phyloP scores from a whole-genome alignment of 2,113 vertebrate species.

The Arvicanthis niloticus region DNA sequence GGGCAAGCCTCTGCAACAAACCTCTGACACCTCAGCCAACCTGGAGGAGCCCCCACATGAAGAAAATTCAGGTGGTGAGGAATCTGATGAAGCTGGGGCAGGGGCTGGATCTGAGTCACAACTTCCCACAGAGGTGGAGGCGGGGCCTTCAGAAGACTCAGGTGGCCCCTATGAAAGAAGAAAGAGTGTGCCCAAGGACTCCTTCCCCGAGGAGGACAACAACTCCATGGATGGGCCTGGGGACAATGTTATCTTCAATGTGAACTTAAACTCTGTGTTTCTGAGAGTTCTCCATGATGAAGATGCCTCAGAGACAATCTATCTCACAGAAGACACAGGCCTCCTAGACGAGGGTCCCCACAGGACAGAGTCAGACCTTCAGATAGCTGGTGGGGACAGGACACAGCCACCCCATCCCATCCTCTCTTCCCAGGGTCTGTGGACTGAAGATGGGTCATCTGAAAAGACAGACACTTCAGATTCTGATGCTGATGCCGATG shows the following conservation, averaged over 20 bases:
- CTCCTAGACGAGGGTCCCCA: background rate
- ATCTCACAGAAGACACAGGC: background rate
- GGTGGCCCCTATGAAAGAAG: background rate
- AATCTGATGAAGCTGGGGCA: fast-evolving
- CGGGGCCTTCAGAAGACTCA: fast-evolving
- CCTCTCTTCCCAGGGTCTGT: background rate
- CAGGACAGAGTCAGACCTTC: background rate
- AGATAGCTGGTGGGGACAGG: fast-evolving
- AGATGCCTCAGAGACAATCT: background rate
- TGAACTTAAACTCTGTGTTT: slow-evolving; percentile 82
- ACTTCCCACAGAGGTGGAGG: too few species aligned
- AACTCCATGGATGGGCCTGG: background rate
- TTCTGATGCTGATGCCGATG: slow-evolving; percentile 23
- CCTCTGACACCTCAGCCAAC: fast-evolving
- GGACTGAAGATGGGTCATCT: slow-evolving; percentile 61
- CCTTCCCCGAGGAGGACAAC: background rate
- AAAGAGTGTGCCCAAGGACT: fast-evolving
- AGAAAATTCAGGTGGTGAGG: background rate
- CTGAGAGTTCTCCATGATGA: slow-evolving; percentile 68
- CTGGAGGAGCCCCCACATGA: background rate
- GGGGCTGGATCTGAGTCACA: background rate
- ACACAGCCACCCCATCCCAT: fast-evolving
- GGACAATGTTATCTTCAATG: slow-evolving; percentile 78
- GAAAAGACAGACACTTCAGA: slow-evolving; percentile 68
- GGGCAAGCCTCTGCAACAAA: fast-evolving